These are phyloP conservation scores for Agrilus planipennis DNA, from an alignment of 1,140 invertebrate species.

Conservation along the genomic window DNA sequence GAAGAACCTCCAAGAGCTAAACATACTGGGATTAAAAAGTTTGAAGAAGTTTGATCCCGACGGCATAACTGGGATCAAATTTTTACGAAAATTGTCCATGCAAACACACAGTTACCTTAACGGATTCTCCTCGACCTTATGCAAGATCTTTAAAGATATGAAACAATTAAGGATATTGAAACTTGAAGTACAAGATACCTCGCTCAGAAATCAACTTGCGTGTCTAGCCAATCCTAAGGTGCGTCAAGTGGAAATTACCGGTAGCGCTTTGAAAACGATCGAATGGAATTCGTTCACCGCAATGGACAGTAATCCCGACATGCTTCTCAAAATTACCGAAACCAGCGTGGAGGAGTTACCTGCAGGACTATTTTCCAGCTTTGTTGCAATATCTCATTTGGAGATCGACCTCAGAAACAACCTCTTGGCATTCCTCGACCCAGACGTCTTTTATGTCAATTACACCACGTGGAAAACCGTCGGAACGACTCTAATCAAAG, in stretches of 20 bases:
- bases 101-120: slow-evolving; percentile 54
- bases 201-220: slow-evolving; percentile 56
- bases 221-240: slow-evolving; percentile 63
- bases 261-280: slow-evolving; percentile 53
- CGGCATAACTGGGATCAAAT: slow-evolving; percentile 46
- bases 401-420: slow-evolving; percentile 72
- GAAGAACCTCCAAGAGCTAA: slow-evolving; percentile 42
- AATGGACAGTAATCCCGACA: slow-evolving; percentile 48
- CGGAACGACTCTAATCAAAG: slow-evolving; percentile 65
- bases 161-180: slow-evolving; percentile 37
- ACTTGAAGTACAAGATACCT: slow-evolving; percentile 53
- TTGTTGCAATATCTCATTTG: slow-evolving; percentile 67
- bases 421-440: slow-evolving; percentile 63
- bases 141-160: slow-evolving; percentile 42
- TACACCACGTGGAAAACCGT: slow-evolving; percentile 70
- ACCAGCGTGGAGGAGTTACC: slow-evolving; percentile 65
- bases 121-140: slow-evolving; percentile 47
- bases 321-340: slow-evolving; percentile 61
- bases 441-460: slow-evolving; percentile 74
- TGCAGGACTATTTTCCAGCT: slow-evolving; percentile 59
- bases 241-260: slow-evolving; percentile 66
- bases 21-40: slow-evolving; percentile 43
- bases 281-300: slow-evolving; percentile 58
- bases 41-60: slow-evolving; percentile 52
- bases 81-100: slow-evolving; percentile 45